Percentiles rank a stretch among this genome's conserved stretches.
Conservation (phyloP, 2,888 invertebrate species). For the Operophtera brumata region DNA sequence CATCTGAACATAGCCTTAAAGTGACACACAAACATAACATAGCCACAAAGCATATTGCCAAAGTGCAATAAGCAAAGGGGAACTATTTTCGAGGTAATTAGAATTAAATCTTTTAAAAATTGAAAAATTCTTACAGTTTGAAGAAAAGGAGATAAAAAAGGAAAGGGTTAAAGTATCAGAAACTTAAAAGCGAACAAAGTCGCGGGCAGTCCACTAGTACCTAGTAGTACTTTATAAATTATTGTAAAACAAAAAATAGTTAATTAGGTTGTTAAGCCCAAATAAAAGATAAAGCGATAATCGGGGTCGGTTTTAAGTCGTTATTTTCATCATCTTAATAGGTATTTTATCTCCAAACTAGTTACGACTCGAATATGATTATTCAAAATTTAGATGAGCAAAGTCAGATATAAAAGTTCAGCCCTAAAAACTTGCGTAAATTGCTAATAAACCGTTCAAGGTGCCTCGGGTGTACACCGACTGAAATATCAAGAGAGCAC, state of each 20-base stretch:
- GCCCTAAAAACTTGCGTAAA: constrained; percentile 18
- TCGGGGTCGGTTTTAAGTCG: not conserved
- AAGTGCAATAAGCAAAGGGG: too few species aligned
- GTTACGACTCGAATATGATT: constrained; percentile 13
- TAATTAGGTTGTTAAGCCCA: not conserved
- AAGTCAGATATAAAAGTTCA: constrained; percentile 17
- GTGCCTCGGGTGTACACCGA: constrained; percentile 15
- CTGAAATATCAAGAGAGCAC: constrained; percentile 24
- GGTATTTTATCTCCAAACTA: constrained; percentile 15
- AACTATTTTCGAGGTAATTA: too few species aligned
- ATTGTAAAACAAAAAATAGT: not conserved
- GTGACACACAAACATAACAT: too few species aligned
- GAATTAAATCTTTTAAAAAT: too few species aligned
- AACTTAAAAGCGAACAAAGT: too few species aligned
- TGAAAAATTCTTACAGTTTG: too few species aligned
- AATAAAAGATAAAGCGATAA: not conserved
- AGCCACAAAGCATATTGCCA: too few species aligned
- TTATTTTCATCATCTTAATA: constrained; percentile 9
- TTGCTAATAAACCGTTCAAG: constrained; percentile 18
- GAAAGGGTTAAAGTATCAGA: too few species aligned
- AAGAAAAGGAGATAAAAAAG: too few species aligned
- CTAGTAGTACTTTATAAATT: too few species aligned
- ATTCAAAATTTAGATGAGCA: constrained; percentile 14
- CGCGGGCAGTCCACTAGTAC: too few species aligned
- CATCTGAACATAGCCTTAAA: too few species aligned